phyloP scores from a whole-genome alignment of 2,797 vertebrate genomes.

The Clarias laeviceps region DNA sequence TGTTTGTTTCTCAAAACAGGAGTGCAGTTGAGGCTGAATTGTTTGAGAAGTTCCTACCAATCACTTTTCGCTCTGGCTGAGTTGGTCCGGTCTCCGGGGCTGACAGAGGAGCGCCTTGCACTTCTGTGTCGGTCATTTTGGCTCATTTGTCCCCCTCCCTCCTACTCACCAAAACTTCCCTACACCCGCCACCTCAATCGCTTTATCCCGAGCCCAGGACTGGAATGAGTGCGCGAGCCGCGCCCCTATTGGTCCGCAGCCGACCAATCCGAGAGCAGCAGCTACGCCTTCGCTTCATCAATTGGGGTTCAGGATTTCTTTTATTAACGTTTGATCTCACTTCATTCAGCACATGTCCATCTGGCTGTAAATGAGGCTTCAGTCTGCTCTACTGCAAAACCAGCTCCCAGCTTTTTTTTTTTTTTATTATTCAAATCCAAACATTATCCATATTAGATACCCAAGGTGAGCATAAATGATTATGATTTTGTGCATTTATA shows the following conservation, averaged over 20 bases:
- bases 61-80: slow-evolving; percentile 76
- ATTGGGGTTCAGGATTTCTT: background rate
- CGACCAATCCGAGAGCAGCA: slow-evolving; percentile 45
- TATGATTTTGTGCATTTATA: background rate
- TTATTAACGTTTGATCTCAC: background rate
- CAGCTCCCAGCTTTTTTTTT: no score
- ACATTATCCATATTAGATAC: background rate
- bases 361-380: background rate
- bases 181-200: slow-evolving; percentile 55
- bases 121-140: slow-evolving; percentile 77
- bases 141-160: slow-evolving; percentile 60
- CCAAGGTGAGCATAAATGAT: background rate
- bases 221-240: slow-evolving; percentile 44
- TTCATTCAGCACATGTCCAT: background rate
- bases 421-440: background rate
- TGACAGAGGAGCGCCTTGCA: slow-evolving; percentile 68
- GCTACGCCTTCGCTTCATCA: slow-evolving; percentile 47
- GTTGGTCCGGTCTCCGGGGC: slow-evolving; percentile 66
- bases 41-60: slow-evolving; percentile 68
- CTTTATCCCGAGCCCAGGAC: slow-evolving; percentile 69
- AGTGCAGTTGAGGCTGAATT: background rate
- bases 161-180: slow-evolving; percentile 60
- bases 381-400: background rate
- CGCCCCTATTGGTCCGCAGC: slow-evolving; percentile 66
- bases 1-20: background rate